Base-by-base conservation (phyloP, 1,140 invertebrate species). In the Calephelis nemesis region DNA sequence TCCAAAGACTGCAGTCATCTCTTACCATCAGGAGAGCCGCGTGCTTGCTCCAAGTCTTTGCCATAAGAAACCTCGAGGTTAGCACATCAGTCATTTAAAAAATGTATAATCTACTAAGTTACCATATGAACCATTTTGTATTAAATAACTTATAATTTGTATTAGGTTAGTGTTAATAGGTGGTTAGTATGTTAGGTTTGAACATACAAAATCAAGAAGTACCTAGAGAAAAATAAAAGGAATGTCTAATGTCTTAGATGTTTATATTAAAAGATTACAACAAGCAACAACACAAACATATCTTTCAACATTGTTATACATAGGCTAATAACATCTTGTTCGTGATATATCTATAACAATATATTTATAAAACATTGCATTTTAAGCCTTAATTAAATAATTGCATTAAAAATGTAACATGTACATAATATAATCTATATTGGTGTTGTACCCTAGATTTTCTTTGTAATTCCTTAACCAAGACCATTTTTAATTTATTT, bases 231-330 rank as follows among this genome's bases (percentile, higher is more conserved):
- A 48, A 63, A 63, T 63, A 30, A 63, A 48, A 48, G 15, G 9
- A n/a, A 30, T 15, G 9, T n/a, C 1, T 63, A 7, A 52, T 52
- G 30, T 50, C n/a, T 8, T 7, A 45, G 13, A 52, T 47, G 10
- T 52, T 50, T 52, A 52, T 52, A 52, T 19, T 52, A 52, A 52
- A 52, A 19, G 50, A 52, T 52, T 65, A 40, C 64, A 65, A 65
- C 48, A 52, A 65, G 64, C 64, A 54, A 54, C 49, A 65, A 65
- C 64, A 65, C 12, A 65, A 52, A 65, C 19, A 65, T 45, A 49
- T 52, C 30, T 49, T 40, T 42, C 15, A 52, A 52, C 50, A 52
- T 52, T 52, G 13, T 52, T 52, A 52, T 52, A 52, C 15, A 52
- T 52, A 19, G 13, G 50, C 50, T 52, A 52, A 52, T 52, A 52